A percentile compares a stretch with the other conserved stretches of the same genome.
These are phyloP conservation scores for Melieria picta DNA, from an alignment of 2,888 invertebrate genomes.

Conservation along the genomic window DNA sequence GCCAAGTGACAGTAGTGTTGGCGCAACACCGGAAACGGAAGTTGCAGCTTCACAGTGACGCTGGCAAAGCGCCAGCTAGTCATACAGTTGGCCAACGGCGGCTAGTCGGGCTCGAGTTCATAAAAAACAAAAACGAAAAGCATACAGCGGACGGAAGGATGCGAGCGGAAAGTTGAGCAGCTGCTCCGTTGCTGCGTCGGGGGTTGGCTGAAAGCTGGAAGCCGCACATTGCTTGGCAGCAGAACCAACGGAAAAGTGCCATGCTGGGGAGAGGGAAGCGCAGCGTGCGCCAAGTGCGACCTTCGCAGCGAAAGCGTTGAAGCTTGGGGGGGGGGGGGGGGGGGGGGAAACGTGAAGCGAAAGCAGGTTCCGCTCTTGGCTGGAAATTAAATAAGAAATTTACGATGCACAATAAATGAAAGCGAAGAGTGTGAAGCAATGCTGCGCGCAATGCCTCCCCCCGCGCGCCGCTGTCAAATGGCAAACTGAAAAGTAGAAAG, in stretches of 20 bases:
- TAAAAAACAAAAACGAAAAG: constrained; percentile 15
- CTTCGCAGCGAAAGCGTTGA: neutral
- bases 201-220: too few relatives aligned
- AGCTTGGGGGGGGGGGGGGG: constrained; percentile 4
- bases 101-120: constrained; percentile 6
- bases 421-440: neutral
- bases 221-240: too few relatives aligned
- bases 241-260: too few relatives aligned
- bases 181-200: neutral
- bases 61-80: constrained; percentile 44
- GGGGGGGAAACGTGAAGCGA: neutral
- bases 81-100: constrained; percentile 12
- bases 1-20: neutral
- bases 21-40: constrained; percentile 45
- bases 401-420: constrained; percentile 45
- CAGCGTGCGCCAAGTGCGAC: too few relatives aligned
- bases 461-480: too few relatives aligned
- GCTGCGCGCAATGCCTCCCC: neutral
- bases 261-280: too few relatives aligned
- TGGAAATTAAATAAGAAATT: constrained; percentile 56
- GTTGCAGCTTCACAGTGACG: constrained; percentile 42
- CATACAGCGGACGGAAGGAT: neutral
- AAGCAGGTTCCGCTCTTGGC: neutral
- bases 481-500: neutral
- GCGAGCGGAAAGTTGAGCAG: constrained; percentile 3